These are phyloP conservation scores for Augochlora pura DNA, from an alignment of 1,140 invertebrate genomes.

Conservation along the genomic window DNA sequence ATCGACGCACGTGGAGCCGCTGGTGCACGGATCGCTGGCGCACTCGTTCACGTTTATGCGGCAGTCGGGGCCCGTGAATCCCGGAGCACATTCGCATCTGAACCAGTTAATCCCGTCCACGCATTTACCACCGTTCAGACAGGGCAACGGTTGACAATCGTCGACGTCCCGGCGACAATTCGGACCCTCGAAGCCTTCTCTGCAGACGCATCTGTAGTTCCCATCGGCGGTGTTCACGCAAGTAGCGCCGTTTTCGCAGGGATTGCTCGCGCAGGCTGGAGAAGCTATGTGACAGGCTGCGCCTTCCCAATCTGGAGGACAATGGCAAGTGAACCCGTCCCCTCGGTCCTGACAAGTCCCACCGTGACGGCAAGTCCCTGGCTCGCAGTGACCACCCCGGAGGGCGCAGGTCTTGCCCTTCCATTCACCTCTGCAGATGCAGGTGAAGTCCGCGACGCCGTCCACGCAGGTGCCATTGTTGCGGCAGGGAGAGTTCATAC, in stretches of 20 bases:
- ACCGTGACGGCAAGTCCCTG: constrained; percentile 83
- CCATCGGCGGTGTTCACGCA: constrained; percentile 87
- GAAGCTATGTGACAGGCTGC: constrained; percentile 86
- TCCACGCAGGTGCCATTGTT: constrained; percentile 90
- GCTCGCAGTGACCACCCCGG: constrained; percentile 84
- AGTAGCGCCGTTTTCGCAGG: constrained; percentile 88
- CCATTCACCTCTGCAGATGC: constrained; percentile 88
- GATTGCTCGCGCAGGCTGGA: constrained; percentile 86
- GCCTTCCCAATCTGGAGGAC: constrained; percentile 84
- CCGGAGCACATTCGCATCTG: constrained; percentile 86
- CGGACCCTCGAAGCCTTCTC: constrained; percentile 84
- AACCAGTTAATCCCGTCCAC: constrained; percentile 91
- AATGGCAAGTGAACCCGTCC: constrained; percentile 84
- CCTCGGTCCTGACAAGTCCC: constrained; percentile 86
- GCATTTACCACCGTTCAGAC: constrained; percentile 89
- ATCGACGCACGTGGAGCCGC: constrained; percentile 91
- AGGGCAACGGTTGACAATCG: constrained; percentile 84
- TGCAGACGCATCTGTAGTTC: constrained; percentile 86
- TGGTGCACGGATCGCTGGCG: constrained; percentile 89
- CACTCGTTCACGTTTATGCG: constrained; percentile 90
- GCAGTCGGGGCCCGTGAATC: constrained; percentile 88
- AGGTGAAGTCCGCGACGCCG: constrained; percentile 87
- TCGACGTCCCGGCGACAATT: constrained; percentile 85
- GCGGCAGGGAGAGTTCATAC: constrained; percentile 86
- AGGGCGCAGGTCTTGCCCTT: constrained; percentile 88